These are phyloP conservation scores for Sarcophilus harrisii DNA, from an alignment of 2,797 vertebrate species.

Conservation along the genomic window DNA sequence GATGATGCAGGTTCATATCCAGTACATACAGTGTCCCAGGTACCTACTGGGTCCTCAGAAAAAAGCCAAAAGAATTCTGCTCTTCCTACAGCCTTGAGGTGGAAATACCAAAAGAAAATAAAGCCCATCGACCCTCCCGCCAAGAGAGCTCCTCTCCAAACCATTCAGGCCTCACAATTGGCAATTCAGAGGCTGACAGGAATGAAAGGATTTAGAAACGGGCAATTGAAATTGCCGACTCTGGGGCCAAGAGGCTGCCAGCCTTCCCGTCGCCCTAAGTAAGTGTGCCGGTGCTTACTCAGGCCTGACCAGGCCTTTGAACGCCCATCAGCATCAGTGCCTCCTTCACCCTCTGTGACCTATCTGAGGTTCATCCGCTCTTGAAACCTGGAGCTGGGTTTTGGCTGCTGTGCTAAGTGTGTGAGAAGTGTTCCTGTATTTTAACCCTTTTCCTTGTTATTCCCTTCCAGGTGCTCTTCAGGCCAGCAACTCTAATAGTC, in stretches of 20 bases:
- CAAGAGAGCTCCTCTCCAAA: background rate
- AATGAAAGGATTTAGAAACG: background rate
- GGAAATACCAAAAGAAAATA: background rate
- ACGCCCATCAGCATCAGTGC: background rate
- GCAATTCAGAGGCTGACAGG: background rate
- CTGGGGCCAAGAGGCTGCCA: no score
- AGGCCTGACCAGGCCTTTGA: background rate
- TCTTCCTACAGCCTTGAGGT: background rate
- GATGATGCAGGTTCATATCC: background rate
- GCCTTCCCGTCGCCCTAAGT: background rate
- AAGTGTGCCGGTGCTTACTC: background rate
- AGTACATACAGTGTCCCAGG: background rate
- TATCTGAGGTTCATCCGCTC: background rate
- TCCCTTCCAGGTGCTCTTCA: background rate
- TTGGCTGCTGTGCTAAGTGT: background rate
- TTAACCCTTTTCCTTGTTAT: background rate
- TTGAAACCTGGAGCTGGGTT: background rate
- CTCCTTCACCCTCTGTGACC: background rate
- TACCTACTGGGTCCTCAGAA: background rate
- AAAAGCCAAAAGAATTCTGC: background rate
- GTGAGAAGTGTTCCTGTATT: background rate
- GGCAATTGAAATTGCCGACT: background rate
- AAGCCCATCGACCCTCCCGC: background rate
- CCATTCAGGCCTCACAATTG: background rate
- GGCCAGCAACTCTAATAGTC: background rate